Base-by-base conservation (phyloP, 2,888 invertebrate species). In the Amitus sp. region DNA sequence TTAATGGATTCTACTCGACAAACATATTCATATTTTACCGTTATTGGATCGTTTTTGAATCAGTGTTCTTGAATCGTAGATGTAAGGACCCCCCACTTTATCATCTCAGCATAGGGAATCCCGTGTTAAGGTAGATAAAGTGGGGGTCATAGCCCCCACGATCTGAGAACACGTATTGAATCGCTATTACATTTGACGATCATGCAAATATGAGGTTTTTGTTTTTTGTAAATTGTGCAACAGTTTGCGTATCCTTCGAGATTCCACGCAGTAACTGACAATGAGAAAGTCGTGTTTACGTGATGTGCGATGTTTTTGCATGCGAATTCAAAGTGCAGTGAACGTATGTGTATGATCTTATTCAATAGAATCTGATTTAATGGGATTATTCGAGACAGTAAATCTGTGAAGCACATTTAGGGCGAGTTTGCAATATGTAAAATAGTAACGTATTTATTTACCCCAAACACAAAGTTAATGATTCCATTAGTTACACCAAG, bases 391-490 rank as follows among this genome's bases (percentile, higher is more conserved):
- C 3, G 23, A 3, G 23, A 23, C 7, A 7, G 23, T n/a, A n/a
- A n/a, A n/a, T n/a, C n/a, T n/a, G n/a, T n/a, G n/a, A n/a, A n/a
- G n/a, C n/a, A n/a, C n/a, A n/a, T n/a, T n/a, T n/a, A n/a, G n/a
- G n/a, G n/a, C n/a, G n/a, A n/a, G n/a, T n/a, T n/a, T n/a, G n/a
- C n/a, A 27, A 7, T 27, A 9, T 27, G 28, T 9, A 9, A n/a
- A 2, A n/a, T 37, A 37, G 15, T 37, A 17, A 10, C 15, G 37
- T 10, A 18, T 4, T 49, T 61, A 86, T 86, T 92, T 88, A 93
- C 93, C 83, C 92, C 90, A 80, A 93, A 93, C 30, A 93, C 90
- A 82, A 92, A 90, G 80, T 92, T 92, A 75, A 93, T 86, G 67
- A 93, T 85, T 47, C 92, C 92, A 82, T 92, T 92, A 82, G 92